Conservation (phyloP, 2,888 invertebrate species). For the Noctuana brunneofusca region DNA sequence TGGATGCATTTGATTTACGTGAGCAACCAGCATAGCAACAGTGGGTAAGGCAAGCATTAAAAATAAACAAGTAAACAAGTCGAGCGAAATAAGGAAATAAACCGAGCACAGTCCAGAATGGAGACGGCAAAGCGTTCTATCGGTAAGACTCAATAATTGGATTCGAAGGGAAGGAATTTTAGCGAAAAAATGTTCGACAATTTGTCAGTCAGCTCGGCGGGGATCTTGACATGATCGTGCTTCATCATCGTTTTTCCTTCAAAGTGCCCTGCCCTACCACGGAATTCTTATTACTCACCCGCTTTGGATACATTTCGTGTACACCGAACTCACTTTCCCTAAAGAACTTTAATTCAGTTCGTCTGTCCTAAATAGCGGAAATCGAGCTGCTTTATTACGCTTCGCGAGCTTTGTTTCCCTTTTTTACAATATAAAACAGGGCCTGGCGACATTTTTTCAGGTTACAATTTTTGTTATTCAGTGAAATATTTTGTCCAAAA, state of each 20-base stretch:
- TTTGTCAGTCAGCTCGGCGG: slow-evolving; percentile 70
- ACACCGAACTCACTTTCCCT: slow-evolving; percentile 65
- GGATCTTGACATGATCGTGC: slow-evolving; percentile 70
- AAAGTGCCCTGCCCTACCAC: slow-evolving; percentile 59
- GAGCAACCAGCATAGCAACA: slow-evolving; percentile 37
- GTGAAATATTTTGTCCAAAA: neutral
- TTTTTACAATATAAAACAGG: slow-evolving; percentile 55
- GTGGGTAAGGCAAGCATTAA: slow-evolving; percentile 44
- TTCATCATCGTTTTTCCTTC: slow-evolving; percentile 76
- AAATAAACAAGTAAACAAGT: slow-evolving; percentile 47
- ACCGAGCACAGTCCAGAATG: slow-evolving; percentile 48
- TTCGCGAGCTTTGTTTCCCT: slow-evolving; percentile 65
- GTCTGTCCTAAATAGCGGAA: slow-evolving; percentile 65
- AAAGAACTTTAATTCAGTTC: slow-evolving; percentile 73
- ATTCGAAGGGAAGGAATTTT: slow-evolving; percentile 70
- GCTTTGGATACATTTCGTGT: slow-evolving; percentile 65
- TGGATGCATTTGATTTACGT: slow-evolving; percentile 49
- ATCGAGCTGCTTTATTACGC: slow-evolving; percentile 72
- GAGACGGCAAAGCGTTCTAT: slow-evolving; percentile 53
- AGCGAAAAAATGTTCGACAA: slow-evolving; percentile 72
- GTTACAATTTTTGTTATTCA: neutral
- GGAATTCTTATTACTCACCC: slow-evolving; percentile 71
- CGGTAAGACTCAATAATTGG: slow-evolving; percentile 69
- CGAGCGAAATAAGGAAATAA: slow-evolving; percentile 55
- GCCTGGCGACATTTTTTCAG: neutral